A percentile compares a stretch with the other conserved stretches of the same genome.
Evolutionary conservation across 2,888 invertebrate genomes (phyloP).

Genomic region (Microdon myrmicae): DNA sequence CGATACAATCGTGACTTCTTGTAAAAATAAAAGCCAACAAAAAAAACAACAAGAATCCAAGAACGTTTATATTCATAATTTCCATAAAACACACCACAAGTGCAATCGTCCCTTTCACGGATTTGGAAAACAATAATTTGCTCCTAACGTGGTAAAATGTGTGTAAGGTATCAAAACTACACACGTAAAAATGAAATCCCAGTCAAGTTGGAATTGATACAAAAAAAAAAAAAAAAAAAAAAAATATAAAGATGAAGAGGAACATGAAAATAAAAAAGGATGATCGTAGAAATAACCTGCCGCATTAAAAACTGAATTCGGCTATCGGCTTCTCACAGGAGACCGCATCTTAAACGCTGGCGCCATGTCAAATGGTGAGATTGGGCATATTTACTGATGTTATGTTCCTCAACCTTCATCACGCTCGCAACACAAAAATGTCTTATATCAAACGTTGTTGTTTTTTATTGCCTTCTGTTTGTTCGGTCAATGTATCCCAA

Average conservation of each 20-base stretch:
- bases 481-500: slow-evolving; percentile 45
- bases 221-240: slow-evolving; percentile 7
- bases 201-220: too few species aligned
- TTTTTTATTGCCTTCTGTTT: slow-evolving; percentile 50
- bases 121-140: slow-evolving; percentile 30
- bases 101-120: slow-evolving; percentile 6
- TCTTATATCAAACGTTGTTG: slow-evolving; percentile 48
- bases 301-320: slow-evolving; percentile 41
- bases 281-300: slow-evolving; percentile 51
- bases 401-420: slow-evolving; percentile 50
- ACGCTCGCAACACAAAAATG: slow-evolving; percentile 46
- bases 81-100: background rate
- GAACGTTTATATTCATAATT: background rate
- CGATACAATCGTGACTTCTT: background rate
- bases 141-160: slow-evolving; percentile 32
- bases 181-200: too few species aligned
- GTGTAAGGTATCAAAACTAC: slow-evolving; percentile 28
- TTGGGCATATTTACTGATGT: slow-evolving; percentile 58
- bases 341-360: slow-evolving; percentile 67
- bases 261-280: slow-evolving; percentile 21
- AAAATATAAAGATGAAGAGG: slow-evolving; percentile 24
- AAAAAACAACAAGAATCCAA: too few species aligned
- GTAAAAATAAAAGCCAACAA: too few species aligned
- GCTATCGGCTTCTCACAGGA: slow-evolving; percentile 65
- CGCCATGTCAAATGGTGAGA: slow-evolving; percentile 66